Base-by-base conservation (phyloP, 2,888 invertebrate genomes). In the Catocala nupta region DNA sequence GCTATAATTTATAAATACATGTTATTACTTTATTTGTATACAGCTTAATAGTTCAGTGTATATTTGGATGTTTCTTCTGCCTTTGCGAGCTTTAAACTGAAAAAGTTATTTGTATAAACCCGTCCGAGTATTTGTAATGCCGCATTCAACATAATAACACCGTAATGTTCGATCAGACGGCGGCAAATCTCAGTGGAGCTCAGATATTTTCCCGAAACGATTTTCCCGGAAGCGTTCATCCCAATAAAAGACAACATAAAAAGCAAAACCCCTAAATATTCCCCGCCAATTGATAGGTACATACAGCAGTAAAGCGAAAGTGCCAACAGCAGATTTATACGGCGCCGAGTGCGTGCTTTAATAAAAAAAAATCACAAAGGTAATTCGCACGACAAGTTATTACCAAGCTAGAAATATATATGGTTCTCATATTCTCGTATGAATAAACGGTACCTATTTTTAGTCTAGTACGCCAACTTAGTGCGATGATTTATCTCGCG, bases 321-420 rank as follows among this genome's bases (percentile, higher is more conserved):
- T 85, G 90, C 89, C 89, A 87, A 82, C 88, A 85, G 78, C 85
- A 89, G 90, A 93, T 93, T 92, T 93, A 93, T 92, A 87, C 84
- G 92, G 91, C 92, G 92, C 92, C 92, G 85, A 85, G 87, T 89
- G 91, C 87, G 91, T 90, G 89, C 87, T 88, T 90, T 89, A 88
- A 90, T 90, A 92, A 92, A 92, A 91, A 25, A 76, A 89, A 89
- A 90, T 85, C 89, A 88, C 87, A 89, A 88, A 91, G 92, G 93
- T 93, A 92, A 92, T 91, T 92, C 90, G 80, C 85, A 86, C 86
- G 87, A 91, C 90, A 92, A 91, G 87, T 93, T 93, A 93, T 91
- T 89, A 88, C 91, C 69, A 77, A 73, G 80, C 85, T 85, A 83
- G 84, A 87, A 86, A 89, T 89, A 91, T 91, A 88, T 90, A 87